Conservation (phyloP, 2,797 vertebrate species). For the Florisuga fusca region DNA sequence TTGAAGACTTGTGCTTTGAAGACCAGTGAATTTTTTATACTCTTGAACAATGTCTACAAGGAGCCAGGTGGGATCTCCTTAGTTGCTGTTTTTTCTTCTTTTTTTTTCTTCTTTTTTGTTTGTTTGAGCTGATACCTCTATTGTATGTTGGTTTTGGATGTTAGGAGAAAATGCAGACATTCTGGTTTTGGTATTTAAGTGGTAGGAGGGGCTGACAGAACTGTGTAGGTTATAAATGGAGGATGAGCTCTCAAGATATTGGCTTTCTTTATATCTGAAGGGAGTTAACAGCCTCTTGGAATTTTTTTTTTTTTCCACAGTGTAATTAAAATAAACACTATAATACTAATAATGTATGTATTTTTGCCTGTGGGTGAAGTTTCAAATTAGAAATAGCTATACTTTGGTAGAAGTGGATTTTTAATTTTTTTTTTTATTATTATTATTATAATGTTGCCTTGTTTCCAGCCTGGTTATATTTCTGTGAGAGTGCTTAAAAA, state of each 20-base stretch:
- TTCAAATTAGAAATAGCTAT: conserved; percentile 70
- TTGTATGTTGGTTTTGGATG: not conserved
- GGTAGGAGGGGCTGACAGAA: not conserved
- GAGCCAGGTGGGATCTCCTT: not conserved
- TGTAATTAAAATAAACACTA: conserved; percentile 77
- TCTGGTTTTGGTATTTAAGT: not conserved
- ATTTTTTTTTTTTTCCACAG: conserved; percentile 68
- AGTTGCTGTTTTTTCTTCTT: not conserved
- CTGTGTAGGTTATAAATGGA: not conserved
- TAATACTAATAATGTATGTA: conserved; percentile 69
- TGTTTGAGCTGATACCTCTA: not conserved
- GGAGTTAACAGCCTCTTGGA: conserved; percentile 50
- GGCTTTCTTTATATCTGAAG: conserved; percentile 36
- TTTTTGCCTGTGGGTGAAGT: conserved; percentile 74
- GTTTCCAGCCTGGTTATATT: conserved; percentile 60
- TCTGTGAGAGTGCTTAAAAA: conserved; percentile 49
- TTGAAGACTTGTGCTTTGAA: conserved; percentile 25
- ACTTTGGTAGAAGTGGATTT: conserved; percentile 25
- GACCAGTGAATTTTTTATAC: not conserved
- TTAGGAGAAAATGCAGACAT: not conserved
- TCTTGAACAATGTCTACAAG: not conserved
- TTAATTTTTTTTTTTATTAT: not conserved
- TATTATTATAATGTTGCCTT: conserved; percentile 24
- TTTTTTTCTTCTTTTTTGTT: too few relatives aligned
- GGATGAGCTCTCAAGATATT: conserved; percentile 22